A percentile compares a stretch with the other conserved stretches of the same genome.
Evolutionary conservation across 1,140 invertebrate species (phyloP).

Genomic region (Dinothrombium tinctorium): DNA sequence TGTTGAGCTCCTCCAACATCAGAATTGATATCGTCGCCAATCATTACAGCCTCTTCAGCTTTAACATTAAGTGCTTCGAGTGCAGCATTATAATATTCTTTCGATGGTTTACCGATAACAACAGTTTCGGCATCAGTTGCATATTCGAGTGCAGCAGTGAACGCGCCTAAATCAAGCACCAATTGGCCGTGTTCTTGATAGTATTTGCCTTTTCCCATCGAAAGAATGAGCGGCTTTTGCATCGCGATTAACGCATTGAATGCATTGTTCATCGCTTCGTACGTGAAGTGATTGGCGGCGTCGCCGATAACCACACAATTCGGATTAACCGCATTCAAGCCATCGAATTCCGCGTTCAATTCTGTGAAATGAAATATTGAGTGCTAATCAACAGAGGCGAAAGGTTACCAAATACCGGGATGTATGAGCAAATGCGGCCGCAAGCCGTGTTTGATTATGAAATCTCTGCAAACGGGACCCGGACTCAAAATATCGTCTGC

Average conservation of each 20-base stretch:
- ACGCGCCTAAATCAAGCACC: slow-evolving; percentile 30
- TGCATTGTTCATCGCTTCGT: slow-evolving; percentile 29
- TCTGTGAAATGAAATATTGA: slow-evolving; percentile 19
- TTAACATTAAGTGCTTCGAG: slow-evolving; percentile 23
- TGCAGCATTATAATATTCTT: slow-evolving; percentile 27
- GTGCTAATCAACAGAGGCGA: not conserved
- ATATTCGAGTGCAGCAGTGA: slow-evolving; percentile 29
- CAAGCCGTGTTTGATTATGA: slow-evolving; percentile 22
- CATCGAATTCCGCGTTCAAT: slow-evolving; percentile 25
- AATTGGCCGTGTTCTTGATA: slow-evolving; percentile 28
- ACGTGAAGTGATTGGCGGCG: slow-evolving; percentile 28
- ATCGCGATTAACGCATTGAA: slow-evolving; percentile 24
- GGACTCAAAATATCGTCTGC: slow-evolving; percentile 27
- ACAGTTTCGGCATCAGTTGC: slow-evolving; percentile 27
- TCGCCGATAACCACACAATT: slow-evolving; percentile 36
- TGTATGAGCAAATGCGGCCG: slow-evolving; percentile 29
- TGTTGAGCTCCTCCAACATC: slow-evolving; percentile 32
- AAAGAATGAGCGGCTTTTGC: slow-evolving; percentile 23
- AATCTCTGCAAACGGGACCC: slow-evolving; percentile 22
- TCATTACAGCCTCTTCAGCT: slow-evolving; percentile 21
- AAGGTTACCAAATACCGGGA: slow-evolving; percentile 19
- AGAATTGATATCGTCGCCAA: slow-evolving; percentile 33
- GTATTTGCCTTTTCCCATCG: slow-evolving; percentile 30
- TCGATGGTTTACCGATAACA: slow-evolving; percentile 30
- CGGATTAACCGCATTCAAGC: slow-evolving; percentile 21